Base-by-base conservation (phyloP, 2,113 vertebrate genomes). In the Gavia stellata region DNA sequence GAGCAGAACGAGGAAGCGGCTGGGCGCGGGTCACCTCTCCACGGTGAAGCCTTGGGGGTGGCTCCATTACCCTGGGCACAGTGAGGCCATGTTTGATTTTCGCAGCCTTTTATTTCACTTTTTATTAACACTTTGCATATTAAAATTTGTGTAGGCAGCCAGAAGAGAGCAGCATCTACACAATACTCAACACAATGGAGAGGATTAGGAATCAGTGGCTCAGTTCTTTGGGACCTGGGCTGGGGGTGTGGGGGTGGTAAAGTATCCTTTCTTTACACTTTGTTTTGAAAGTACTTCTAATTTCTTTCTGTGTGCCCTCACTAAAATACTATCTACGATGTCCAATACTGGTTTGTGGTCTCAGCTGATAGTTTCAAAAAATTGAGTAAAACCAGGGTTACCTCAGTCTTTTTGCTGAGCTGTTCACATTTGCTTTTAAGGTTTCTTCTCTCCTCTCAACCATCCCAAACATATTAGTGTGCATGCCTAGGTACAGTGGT, bases 121-220 rank as follows among this genome's bases (percentile, higher is more conserved):
- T 96, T 95, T 95, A 88, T 91, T 93, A 96, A 75, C 49, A 89
- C 89, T 97, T 97, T 97, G 85, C 94, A 96, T 97, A 96, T 96
- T 97, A 96, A 97, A 96, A 90, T 92, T 94, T 97, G 96, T 96
- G 88, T 94, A 95, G 97, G 92, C 96, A 97, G 97, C 96, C 97
- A 97, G 97, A 97, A 97, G 97, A 97, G 97, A 97, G 97, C 97
- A 97, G 96, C 95, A 97, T 93, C 95, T 97, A 95, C 97, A 97
- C 96, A 97, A 97, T 94, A 72, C 97, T 97, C 4, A 28, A 67
- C 91, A 79, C 85, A 87, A 81, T 72, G 78, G 75, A 91, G 79
- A 96, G 61, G 62, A 94, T 95, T 90, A 97, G 63, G 72, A 97
- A 90, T 92, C 86, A 31, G 62, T 94, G 80, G 44, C 63, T 97